Evolutionary conservation across 1,140 invertebrate species (phyloP).

Genomic region (Pseudomyrmex concolor): DNA sequence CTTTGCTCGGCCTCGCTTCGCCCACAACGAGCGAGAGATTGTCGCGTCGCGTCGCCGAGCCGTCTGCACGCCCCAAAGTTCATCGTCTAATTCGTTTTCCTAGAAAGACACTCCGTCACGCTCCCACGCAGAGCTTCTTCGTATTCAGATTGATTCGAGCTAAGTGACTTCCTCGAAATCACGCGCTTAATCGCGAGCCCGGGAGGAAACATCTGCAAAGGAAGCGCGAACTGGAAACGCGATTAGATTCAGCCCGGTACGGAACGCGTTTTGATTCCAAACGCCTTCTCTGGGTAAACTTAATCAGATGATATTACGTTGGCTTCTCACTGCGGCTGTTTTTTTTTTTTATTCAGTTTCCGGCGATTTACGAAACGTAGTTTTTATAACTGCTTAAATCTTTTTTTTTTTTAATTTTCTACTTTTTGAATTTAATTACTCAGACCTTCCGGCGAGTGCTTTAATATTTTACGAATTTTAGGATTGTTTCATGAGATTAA

Average conservation of each 20-base stretch:
- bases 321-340: background rate
- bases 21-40: slow-evolving; percentile 12
- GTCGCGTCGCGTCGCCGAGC: slow-evolving; percentile 35
- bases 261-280: background rate
- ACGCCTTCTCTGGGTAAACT: background rate
- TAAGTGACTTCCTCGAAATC: slow-evolving; percentile 67
- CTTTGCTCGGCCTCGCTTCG: slow-evolving; percentile 12
- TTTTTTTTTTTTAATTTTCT: no score
- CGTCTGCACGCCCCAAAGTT: slow-evolving; percentile 50
- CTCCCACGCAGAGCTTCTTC: slow-evolving; percentile 65
- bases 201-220: slow-evolving; percentile 19
- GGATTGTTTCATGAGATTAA: background rate
- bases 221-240: slow-evolving; percentile 16
- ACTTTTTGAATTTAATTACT: no score
- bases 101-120: slow-evolving; percentile 42
- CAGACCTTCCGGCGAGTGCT: no score
- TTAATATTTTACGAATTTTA: no score
- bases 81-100: slow-evolving; percentile 65
- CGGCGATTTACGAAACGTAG: background rate
- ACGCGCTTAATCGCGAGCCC: slow-evolving; percentile 37
- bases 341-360: slow-evolving; percentile 8
- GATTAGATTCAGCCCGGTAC: slow-evolving; percentile 21
- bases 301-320: background rate
- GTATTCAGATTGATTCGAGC: slow-evolving; percentile 64
- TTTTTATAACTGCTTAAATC: no score